phyloP scores from a whole-genome alignment of 2,113 vertebrate genomes.

The Neodontobutis hainanensis region DNA sequence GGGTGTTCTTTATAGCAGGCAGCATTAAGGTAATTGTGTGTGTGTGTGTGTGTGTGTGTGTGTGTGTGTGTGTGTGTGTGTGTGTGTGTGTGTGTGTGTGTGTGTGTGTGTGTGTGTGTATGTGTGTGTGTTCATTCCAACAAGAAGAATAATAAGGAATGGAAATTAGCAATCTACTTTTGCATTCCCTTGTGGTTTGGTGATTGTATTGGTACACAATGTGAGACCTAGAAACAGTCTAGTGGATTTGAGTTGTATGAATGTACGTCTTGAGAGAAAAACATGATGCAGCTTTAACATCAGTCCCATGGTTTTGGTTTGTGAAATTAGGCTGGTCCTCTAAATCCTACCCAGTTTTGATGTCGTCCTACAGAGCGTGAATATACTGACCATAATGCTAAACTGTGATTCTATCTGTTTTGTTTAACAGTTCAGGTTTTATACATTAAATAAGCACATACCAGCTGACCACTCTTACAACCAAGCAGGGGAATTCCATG shows the following conservation, averaged over 20 bases:
- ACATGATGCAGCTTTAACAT: no score
- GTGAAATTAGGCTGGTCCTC: no score
- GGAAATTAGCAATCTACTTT: conserved; percentile 32
- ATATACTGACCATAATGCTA: conserved; percentile 11
- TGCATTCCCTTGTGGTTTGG: conserved; percentile 15
- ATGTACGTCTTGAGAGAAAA: no score
- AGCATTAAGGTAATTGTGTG: conserved; percentile 81
- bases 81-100: neutral
- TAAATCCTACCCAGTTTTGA: neutral
- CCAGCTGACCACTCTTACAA: conserved; percentile 16
- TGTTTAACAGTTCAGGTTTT: conserved; percentile 18
- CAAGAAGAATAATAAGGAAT: conserved; percentile 36
- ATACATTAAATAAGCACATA: conserved; percentile 49
- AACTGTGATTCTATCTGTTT: neutral
- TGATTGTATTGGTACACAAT: neutral
- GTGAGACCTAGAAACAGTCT: neutral
- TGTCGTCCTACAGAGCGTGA: neutral
- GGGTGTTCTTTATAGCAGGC: conserved; percentile 70
- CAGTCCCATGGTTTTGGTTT: no score
- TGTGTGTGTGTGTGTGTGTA: neutral
- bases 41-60: conserved; percentile 17
- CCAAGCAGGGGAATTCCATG: conserved; percentile 61
- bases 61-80: conserved; percentile 17
- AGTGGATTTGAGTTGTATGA: neutral
- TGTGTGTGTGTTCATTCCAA: conserved; percentile 19